Evolutionary conservation across 2,888 invertebrate genomes (phyloP), one percentile per base, ranked within the genome.

Genomic region (Orthonevra nobilis): DNA sequence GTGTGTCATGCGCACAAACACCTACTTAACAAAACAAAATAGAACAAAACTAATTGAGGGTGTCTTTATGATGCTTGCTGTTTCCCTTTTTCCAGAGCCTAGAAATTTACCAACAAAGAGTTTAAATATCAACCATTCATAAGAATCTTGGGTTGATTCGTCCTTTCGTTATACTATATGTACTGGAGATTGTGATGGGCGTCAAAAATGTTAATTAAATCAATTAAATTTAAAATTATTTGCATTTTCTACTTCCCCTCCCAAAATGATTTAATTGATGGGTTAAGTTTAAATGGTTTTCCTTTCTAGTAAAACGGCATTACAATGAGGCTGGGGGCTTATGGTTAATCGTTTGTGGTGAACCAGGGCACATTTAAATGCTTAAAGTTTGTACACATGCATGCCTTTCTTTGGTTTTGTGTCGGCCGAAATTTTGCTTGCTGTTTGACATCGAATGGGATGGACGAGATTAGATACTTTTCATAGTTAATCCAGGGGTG

Each of bases 181-280:
- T n/a, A n/a, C n/a, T n/a, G n/a, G n/a, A n/a, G n/a, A n/a, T n/a
- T n/a, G n/a, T 0, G 6, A 9, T 6, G 1, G 10, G 17, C 5
- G n/a, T 3, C 1, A 9, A 9, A 28, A 42, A 52, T 74, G 60
- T 61, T 74, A 74, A 68, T 68, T 68, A 68, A 68, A 60, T 73
- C 48, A 28, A 63, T 50, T 73, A 38, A 58, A 60, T 61, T 74
- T 30, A 54, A 60, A 32, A 58, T 34, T 10, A 50, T 63, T 50
- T 63, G 44, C 68, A 58, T 38, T 58, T 52, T 28, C 19, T 40
- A 5, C 4, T 6, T 5, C 19, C 50, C 20, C 40, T n/a, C n/a
- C 28, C 40, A 19, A 17, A 34, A 28, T 15, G 15, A 40, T 36
- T 44, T 60, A 74, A 74, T 74, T 74, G 66, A 52, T 60, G 36